A percentile compares a stretch with the other conserved stretches of the same genome.
Evolutionary conservation across 2,113 vertebrate genomes (phyloP).

Genomic region (Odocoileus virginianus): DNA sequence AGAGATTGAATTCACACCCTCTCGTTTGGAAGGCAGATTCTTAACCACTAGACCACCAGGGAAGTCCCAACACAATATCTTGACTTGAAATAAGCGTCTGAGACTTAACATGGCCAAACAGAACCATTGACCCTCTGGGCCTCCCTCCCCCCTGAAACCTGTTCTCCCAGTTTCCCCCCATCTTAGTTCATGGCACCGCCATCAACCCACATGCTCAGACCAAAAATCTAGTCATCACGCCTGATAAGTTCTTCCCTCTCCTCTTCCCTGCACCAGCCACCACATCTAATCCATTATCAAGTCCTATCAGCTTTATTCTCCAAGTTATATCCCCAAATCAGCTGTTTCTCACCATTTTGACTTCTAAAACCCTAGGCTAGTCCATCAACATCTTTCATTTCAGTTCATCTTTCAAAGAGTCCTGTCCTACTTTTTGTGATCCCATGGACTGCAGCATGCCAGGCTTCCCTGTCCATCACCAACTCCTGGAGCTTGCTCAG

Average conservation of each 20-base stretch:
- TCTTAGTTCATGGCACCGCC: not conserved
- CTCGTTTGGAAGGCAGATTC: not conserved
- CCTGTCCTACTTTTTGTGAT: not conserved
- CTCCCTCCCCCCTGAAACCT: not conserved
- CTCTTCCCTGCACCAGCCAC: rapidly evolving
- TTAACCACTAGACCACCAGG: not conserved
- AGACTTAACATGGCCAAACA: not conserved
- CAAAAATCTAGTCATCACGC: not conserved
- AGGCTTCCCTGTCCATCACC: not conserved
- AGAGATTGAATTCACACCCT: not conserved
- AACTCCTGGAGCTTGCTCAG: not conserved
- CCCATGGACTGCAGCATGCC: not conserved
- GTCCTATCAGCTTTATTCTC: not conserved
- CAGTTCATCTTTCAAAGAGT: not conserved
- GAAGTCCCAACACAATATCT: not conserved
- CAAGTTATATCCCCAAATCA: not conserved
- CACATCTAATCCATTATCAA: not conserved
- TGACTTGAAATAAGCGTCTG: not conserved
- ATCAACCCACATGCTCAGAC: not conserved
- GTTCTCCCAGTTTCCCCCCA: not conserved
- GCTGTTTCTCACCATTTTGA: not conserved
- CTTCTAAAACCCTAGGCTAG: not conserved
- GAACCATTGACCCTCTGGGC: not conserved
- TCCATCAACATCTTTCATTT: not conserved
- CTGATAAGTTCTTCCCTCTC: not conserved